Evolutionary conservation across 2,888 invertebrate genomes (phyloP), one percentile per base, ranked within the genome.

Genomic region (Latrodectus elegans): DNA sequence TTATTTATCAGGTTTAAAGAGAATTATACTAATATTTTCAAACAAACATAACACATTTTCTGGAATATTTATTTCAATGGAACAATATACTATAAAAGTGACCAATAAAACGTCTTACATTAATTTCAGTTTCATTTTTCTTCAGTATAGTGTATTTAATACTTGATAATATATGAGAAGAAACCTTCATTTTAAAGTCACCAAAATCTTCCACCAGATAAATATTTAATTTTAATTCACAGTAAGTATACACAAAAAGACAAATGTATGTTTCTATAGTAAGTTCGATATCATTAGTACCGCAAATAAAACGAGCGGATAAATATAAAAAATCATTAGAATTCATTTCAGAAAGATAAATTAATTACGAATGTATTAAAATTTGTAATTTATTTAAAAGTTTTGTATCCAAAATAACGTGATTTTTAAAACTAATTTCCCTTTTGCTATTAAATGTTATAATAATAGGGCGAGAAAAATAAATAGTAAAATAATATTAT

Each of bases 211-310:
- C 75, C 6, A 76, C 14, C 14, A 87, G 10, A 67, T 14, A 73
- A 15, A 87, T n/a, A 51, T 77, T 64, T 55, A 75, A 4, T 17
- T 76, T 26, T 14, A 86, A 73, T 49, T 77, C 76, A 73, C 86
- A 81, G 26, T 87, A 81, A 14, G 53, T 22, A 67, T 77, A 77
- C 8, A 87, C 86, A 68, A 87, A 87, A 17, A 87, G 14, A 26
- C 71, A 77, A 67, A 82, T 87, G 49, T 49, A 73, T 3, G 76
- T 72, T 73, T 87, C 81, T 4, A 87, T 68, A 14, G 86, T 55
- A 9, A 75, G 8, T 26, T 80, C 70, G 17, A 86, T 17, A 8
- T n/a, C n/a, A 17, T 72, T 55, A 2, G 14, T 14, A 38, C 52
- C 22, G n/a, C 38, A 65, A 53, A 53, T 76, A 14, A 65, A 10